Evolutionary conservation across 1,140 invertebrate genomes (phyloP).

Genomic region (Epicauta chinensis): DNA sequence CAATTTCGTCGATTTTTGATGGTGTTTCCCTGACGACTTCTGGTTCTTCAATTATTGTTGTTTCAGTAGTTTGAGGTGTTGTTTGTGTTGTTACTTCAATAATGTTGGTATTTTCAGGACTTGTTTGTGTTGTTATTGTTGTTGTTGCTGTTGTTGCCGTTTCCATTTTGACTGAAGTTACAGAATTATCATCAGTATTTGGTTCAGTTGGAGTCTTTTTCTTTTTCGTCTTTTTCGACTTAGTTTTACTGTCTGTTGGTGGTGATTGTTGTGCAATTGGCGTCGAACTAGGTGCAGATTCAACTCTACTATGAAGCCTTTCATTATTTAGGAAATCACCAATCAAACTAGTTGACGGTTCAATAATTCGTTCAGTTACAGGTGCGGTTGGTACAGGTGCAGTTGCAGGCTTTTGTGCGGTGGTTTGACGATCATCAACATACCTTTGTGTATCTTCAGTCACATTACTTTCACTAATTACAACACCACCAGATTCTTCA

Average conservation of each 20-base stretch:
- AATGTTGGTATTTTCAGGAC: slow-evolving; percentile 6
- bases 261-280: too few species aligned
- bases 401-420: background rate
- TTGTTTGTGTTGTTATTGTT: background rate
- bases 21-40: too few species aligned
- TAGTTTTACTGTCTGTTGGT: slow-evolving; percentile 23
- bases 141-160: background rate
- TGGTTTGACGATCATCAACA: background rate
- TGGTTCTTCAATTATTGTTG: background rate
- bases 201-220: background rate
- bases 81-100: slow-evolving; percentile 6
- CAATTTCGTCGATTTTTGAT: too few species aligned
- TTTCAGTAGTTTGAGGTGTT: slow-evolving; percentile 21
- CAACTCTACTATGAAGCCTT: slow-evolving; percentile 29
- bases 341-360: slow-evolving; percentile 4
- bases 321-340: slow-evolving; percentile 29
- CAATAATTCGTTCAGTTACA: background rate
- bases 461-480: slow-evolving; percentile 23
- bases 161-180: background rate
- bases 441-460: slow-evolving; percentile 19
- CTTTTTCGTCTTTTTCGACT: slow-evolving; percentile 2
- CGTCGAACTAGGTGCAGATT: slow-evolving; percentile 30
- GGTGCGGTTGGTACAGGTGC: background rate
- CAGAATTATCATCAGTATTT: background rate
- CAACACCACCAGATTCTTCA: slow-evolving; percentile 17